Conservation (phyloP, 2,113 vertebrate species). For the Rhinoptilus africanus region DNA sequence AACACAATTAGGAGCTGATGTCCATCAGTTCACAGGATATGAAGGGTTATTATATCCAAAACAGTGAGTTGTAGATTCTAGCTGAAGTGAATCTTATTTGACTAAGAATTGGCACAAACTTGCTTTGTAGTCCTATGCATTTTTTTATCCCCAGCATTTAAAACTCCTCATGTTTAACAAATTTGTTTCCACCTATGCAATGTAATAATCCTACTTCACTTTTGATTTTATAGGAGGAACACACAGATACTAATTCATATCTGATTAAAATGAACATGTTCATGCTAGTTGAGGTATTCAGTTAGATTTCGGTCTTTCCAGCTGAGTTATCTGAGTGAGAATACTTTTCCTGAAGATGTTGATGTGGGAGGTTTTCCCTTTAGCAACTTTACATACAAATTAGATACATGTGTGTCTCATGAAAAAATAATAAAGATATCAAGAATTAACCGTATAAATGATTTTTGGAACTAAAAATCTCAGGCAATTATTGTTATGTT, state of each 20-base stretch:
- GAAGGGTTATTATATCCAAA: background rate
- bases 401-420: background rate
- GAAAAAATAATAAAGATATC: background rate
- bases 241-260: slow-evolving; percentile 41
- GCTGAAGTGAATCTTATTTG: background rate
- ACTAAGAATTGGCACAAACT: slow-evolving; percentile 9
- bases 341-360: slow-evolving; percentile 11
- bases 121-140: background rate
- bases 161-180: slow-evolving; percentile 34
- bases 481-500: background rate
- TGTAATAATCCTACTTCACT: background rate
- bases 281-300: slow-evolving; percentile 42
- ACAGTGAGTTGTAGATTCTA: background rate
- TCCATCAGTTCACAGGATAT: background rate
- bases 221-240: slow-evolving; percentile 47
- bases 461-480: background rate
- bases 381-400: slow-evolving; percentile 18
- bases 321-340: slow-evolving; percentile 33
- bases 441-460: background rate
- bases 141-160: background rate
- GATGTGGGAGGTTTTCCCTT: slow-evolving; percentile 65
- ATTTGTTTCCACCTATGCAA: slow-evolving; percentile 27
- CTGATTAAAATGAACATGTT: slow-evolving; percentile 56
- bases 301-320: slow-evolving; percentile 47
- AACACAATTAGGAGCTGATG: background rate